Evolutionary conservation across 2,113 vertebrate species (phyloP), one percentile per base, ranked within the genome.

Genomic region (Todiramphus chloris): DNA sequence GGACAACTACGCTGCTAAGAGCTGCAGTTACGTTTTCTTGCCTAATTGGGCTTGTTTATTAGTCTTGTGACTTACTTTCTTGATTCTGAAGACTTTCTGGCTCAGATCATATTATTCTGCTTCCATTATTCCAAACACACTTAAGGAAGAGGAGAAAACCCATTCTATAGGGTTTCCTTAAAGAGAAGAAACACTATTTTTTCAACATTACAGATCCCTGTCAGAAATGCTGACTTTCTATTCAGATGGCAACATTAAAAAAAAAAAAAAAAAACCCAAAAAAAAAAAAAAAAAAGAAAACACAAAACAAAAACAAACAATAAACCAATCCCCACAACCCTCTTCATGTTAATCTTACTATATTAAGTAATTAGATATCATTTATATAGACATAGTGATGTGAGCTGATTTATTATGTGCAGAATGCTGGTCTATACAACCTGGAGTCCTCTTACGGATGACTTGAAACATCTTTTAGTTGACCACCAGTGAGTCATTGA

Each of bases 271-370:
- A 19, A 64, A 59, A 20, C 31, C 11, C n/a, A n/a, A n/a, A n/a
- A n/a, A n/a, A n/a, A n/a, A n/a, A n/a, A n/a, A n/a, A n/a, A n/a
- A 33, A 28, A 28, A n/a, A 37, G 6, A 25, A 53, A 14, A 30
- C 28, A 28, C 17, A 24, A 13, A 46, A 56, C 31, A 23, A 50
- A 25, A 68, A 15, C 17, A 20, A 33, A 55, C 14, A 13, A 18
- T 12, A 19, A 37, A 35, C 35, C 17, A 43, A 43, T 43, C 16
- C 3, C 1, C 8, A 55, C 4, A 73, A 24, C 1, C 3, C 2
- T 31, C 2, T 5, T 66, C 48, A 33, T 3, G 35, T 70, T 75
- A 11, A n/a, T 86, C 76, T 75, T 60, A 64, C 63, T 35, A 66
- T 24, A 3, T 53, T 70, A 35, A 39, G 10, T 46, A 67, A 37